Conservation (phyloP, 2,888 invertebrate genomes). For the Aphelenchoides bicaudatus region DNA sequence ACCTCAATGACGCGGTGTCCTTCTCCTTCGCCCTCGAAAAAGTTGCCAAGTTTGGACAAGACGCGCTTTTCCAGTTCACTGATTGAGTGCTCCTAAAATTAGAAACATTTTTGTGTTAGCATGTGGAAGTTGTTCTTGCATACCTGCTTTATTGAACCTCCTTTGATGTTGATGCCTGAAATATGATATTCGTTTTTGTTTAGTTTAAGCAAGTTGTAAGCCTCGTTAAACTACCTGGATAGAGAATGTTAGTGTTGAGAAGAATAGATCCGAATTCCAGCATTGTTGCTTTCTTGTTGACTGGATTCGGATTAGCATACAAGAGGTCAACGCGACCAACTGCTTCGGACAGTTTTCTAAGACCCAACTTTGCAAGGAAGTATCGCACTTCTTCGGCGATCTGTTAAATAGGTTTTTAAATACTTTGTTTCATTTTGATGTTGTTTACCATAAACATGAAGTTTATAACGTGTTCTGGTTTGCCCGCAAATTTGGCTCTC, state of each 20-base stretch:
- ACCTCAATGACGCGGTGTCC: constrained; percentile 64
- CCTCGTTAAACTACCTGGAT: too few species aligned
- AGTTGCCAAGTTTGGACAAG: constrained; percentile 38
- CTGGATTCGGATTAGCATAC: constrained; percentile 71
- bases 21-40: constrained; percentile 45
- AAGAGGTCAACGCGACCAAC: constrained; percentile 86
- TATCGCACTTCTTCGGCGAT: constrained; percentile 85
- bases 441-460: constrained; percentile 94
- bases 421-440: too few species aligned
- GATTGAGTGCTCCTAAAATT: constrained; percentile 40
- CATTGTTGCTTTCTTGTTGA: constrained; percentile 76
- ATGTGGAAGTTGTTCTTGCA: constrained; percentile 54
- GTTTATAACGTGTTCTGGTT: constrained; percentile 94
- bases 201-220: too few species aligned
- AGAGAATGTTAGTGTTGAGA: constrained; percentile 81
- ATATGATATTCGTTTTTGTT: too few species aligned
- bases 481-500: constrained; percentile 91
- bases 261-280: constrained; percentile 81
- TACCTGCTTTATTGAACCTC: constrained; percentile 77
- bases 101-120: constrained; percentile 62
- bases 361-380: constrained; percentile 85
- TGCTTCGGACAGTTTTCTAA: constrained; percentile 66
- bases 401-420: too few species aligned
- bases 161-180: constrained; percentile 80
- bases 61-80: constrained; percentile 46